Conservation (phyloP, 2,888 invertebrate genomes). For the Melikaiella ostensackeni region DNA sequence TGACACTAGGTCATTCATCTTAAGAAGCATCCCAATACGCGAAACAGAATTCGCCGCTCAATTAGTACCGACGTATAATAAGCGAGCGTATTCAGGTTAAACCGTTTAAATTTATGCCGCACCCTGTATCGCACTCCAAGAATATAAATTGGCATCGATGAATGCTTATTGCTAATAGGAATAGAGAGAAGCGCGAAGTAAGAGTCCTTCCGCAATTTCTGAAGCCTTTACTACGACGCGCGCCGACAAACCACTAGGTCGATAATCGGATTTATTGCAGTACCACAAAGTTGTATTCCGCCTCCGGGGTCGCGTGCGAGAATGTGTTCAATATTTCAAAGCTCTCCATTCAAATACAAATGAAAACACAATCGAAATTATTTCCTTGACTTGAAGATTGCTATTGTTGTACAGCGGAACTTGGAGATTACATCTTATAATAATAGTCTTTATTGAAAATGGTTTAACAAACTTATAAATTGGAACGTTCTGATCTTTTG, state of each 20-base stretch:
- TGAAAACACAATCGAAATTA: too few species aligned
- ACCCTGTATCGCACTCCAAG: background rate
- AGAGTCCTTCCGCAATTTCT: too few species aligned
- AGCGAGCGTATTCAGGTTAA: background rate
- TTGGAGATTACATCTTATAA: too few species aligned
- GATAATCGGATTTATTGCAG: background rate
- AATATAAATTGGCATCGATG: background rate
- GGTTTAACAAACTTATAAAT: too few species aligned
- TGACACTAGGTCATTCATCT: background rate
- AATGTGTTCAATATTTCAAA: background rate
- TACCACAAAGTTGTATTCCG: background rate
- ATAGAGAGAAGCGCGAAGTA: background rate
- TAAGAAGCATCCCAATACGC: background rate
- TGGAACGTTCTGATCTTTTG: too few species aligned
- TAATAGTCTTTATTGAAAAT: too few species aligned
- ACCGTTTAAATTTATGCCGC: background rate
- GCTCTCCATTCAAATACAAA: conserved; percentile 3
- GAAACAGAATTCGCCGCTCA: background rate
- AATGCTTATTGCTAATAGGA: background rate
- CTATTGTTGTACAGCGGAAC: too few species aligned
- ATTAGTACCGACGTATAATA: background rate
- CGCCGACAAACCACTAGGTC: background rate
- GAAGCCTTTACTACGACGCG: background rate
- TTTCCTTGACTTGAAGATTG: too few species aligned
- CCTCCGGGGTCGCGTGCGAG: background rate